phyloP scores from a whole-genome alignment of 2,113 vertebrate genomes.

The Stegastes partitus region DNA sequence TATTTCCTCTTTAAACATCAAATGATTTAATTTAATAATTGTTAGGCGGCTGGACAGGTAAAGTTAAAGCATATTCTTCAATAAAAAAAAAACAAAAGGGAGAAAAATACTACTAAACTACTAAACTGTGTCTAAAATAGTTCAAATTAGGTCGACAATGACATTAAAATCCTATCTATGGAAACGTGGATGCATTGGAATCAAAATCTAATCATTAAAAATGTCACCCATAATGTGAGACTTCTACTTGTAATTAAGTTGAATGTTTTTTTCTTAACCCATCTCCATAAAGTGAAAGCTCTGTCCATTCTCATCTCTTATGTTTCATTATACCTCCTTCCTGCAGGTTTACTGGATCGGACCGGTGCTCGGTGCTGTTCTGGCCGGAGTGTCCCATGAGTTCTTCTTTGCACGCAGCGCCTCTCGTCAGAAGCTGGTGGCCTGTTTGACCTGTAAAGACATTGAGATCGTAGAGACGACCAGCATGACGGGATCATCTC shows the following conservation, averaged over 20 bases:
- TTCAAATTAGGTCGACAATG: too few relatives aligned
- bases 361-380: conserved; percentile 82
- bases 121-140: too few relatives aligned
- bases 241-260: too few relatives aligned
- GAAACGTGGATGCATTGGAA: neutral
- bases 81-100: too few relatives aligned
- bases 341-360: conserved; percentile 88
- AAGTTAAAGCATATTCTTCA: too few relatives aligned
- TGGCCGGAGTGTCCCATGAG: conserved; percentile 86
- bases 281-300: neutral
- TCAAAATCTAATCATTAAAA: neutral
- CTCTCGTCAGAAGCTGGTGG: conserved; percentile 86
- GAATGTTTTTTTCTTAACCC: neutral
- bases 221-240: neutral
- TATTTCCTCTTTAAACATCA: too few relatives aligned
- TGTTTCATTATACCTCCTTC: neutral
- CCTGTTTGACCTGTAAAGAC: conserved; percentile 87
- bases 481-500: conserved; percentile 85
- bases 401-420: conserved; percentile 86
- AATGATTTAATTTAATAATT: too few relatives aligned
- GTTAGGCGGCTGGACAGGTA: too few relatives aligned
- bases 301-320: neutral
- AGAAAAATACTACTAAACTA: too few relatives aligned
- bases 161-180: too few relatives aligned
- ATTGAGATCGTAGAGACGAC: conserved; percentile 87